Evolutionary conservation across 2,797 vertebrate species (phyloP).

Genomic region (Echiichthys vipera): DNA sequence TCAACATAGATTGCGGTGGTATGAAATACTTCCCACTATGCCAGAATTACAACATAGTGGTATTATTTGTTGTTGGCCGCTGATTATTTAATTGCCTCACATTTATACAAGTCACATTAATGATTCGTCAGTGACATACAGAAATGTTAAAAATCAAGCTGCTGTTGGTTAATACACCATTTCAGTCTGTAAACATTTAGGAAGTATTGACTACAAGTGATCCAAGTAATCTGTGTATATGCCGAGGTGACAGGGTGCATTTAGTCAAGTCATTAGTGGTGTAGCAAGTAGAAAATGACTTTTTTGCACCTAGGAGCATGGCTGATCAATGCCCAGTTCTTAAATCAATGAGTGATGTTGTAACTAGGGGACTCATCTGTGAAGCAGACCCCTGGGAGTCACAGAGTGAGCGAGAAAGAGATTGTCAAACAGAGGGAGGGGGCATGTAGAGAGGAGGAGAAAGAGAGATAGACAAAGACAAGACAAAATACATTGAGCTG

Average conservation of each 20-base stretch:
- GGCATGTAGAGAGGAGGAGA: constrained; percentile 8
- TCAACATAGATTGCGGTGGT: background rate
- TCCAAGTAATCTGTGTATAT: constrained; percentile 31
- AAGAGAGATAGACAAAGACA: constrained; percentile 17
- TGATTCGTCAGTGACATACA: background rate
- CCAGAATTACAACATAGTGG: constrained; percentile 10
- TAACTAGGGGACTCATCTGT: constrained; percentile 78
- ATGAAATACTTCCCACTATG: background rate
- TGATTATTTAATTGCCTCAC: background rate
- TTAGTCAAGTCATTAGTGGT: constrained; percentile 80
- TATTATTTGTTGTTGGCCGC: background rate
- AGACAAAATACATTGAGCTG: constrained; percentile 28
- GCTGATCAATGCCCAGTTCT: constrained; percentile 80
- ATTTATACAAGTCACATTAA: constrained; percentile 13
- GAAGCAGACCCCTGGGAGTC: constrained; percentile 64
- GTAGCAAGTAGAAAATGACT: constrained; percentile 75
- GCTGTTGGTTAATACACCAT: constrained; percentile 20
- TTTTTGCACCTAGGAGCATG: constrained; percentile 74
- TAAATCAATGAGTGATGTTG: constrained; percentile 84
- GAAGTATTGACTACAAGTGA: constrained; percentile 17
- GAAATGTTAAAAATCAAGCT: constrained; percentile 4
- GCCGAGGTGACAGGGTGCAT: constrained; percentile 52
- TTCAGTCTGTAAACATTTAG: constrained; percentile 41
- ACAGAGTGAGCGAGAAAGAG: constrained; percentile 20
- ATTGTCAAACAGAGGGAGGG: constrained; percentile 34